Conservation (phyloP, 1,140 invertebrate species). For the Ganaspis sp. region DNA sequence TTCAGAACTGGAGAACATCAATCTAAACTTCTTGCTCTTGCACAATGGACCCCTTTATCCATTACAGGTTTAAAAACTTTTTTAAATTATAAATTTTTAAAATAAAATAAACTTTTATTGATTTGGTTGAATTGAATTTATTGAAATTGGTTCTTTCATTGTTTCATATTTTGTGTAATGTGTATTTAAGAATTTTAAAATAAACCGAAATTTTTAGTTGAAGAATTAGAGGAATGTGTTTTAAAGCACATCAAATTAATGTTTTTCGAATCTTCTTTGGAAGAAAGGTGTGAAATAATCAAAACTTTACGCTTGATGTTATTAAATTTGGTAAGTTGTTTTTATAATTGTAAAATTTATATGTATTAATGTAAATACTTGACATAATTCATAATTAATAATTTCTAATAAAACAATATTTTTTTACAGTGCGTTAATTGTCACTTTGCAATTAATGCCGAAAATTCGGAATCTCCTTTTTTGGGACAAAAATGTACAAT, state of each 20-base stretch:
- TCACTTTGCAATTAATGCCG: not conserved
- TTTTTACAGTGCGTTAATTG: not conserved
- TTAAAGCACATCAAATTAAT: not conserved
- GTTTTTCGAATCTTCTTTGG: not conserved
- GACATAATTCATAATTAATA: too few species aligned
- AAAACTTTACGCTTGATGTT: not conserved
- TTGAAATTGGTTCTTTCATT: too few species aligned
- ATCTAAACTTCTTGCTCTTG: constrained; percentile 59
- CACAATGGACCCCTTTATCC: constrained; percentile 67
- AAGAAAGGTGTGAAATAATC: constrained; percentile 5
- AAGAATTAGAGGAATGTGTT: not conserved
- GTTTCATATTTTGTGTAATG: too few species aligned
- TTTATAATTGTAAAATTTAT: not conserved
- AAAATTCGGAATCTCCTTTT: not conserved
- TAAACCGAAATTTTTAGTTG: not conserved
- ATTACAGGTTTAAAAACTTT: constrained; percentile 60
- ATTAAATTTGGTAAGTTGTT: constrained; percentile 11
- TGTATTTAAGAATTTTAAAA: not conserved
- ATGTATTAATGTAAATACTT: too few species aligned
- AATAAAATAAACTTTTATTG: too few species aligned
- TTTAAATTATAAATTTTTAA: too few species aligned
- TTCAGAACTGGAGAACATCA: constrained; percentile 61
- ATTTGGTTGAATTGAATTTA: not conserved
- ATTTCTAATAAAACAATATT: constrained; percentile 2
- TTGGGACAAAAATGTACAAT: not conserved